Percentiles rank a stretch among this genome's conserved stretches.
phyloP scores from a whole-genome alignment of 2,113 vertebrate species.

The Scomber scombrus region DNA sequence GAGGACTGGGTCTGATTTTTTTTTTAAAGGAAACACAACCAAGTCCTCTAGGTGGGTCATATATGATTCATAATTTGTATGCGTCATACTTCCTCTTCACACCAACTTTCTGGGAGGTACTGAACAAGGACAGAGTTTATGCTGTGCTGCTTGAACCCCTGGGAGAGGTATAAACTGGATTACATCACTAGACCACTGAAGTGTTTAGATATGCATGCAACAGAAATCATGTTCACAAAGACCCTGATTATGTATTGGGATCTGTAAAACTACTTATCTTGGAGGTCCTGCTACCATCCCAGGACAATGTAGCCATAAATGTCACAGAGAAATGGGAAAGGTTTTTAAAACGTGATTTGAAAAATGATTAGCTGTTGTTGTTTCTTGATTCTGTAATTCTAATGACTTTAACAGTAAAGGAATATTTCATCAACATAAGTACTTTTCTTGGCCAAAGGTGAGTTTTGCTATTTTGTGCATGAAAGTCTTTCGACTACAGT shows the following conservation, averaged over 20 bases:
- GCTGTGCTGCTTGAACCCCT: constrained; percentile 36
- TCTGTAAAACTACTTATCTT: constrained; percentile 22
- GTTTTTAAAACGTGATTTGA: neutral
- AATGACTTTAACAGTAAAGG: no score
- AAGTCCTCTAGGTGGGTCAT: constrained; percentile 64
- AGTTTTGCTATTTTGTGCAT: no score
- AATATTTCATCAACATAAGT: no score
- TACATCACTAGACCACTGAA: constrained; percentile 51
- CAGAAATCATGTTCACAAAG: constrained; percentile 40
- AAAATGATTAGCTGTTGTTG: neutral
- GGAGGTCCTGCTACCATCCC: constrained; percentile 35
- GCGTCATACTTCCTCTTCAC: constrained; percentile 75
- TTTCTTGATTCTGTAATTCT: no score
- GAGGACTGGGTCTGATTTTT: constrained; percentile 56
- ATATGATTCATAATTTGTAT: constrained; percentile 74
- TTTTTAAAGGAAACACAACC: constrained; percentile 51
- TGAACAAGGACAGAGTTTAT: constrained; percentile 53
- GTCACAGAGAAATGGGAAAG: neutral
- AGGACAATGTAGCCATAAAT: constrained; percentile 10
- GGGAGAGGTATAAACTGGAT: constrained; percentile 44
- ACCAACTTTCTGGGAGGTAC: constrained; percentile 70
- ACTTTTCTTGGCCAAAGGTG: no score
- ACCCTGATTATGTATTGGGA: constrained; percentile 31
- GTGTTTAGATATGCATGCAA: constrained; percentile 40
- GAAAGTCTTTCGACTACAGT: no score